Evolutionary conservation across 2,888 invertebrate species (phyloP), one percentile per base, ranked within the genome.

Genomic region (Diplolepis rosae): DNA sequence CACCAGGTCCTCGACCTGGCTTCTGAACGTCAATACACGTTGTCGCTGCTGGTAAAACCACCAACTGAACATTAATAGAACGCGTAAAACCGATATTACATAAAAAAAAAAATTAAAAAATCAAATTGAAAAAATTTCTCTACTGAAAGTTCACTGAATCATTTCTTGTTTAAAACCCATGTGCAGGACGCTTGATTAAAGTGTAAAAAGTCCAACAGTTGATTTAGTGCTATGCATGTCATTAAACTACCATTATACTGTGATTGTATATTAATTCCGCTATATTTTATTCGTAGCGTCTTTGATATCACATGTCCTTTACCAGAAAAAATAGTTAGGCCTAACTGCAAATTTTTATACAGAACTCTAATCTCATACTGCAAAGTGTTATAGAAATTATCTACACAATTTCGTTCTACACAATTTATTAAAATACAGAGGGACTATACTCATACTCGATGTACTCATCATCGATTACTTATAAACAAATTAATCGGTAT

Each of bases 1-100:
- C 80, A 81, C 72, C 73, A 78, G 78, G 80, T 82, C 82, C 83
- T 83, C 79, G 83, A 81, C 83, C 84, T 77, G 79, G 75, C 77
- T 81, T 74, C 74, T 76, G 78, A 71, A 78, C 74, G 76, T 74
- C 75, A 84, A 85, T 87, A 87, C 85, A 84, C 83, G 81, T 83
- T 84, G 87, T 88, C 87, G 87, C 87, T 88, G 88, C 88, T 88
- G 87, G 87, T 81, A 80, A 83, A 83, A 83, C 76, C 76, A 84
- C 80, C 71, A 77, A 80, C 67, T 73, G 27, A 52, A 32, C 32
- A 68, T 65, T 68, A 52, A 69, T 13, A 28, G 45, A 42, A 54
- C 22, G 68, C 51, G 11, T 27, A 22, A 66, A 42, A 5, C 35
- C 22, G 5, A 15, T 5, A 56, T 56, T 18, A 6, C n/a, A 56